Evolutionary conservation across 2,113 vertebrate genomes (phyloP).

Genomic region (Misgurnus anguillicaudatus): DNA sequence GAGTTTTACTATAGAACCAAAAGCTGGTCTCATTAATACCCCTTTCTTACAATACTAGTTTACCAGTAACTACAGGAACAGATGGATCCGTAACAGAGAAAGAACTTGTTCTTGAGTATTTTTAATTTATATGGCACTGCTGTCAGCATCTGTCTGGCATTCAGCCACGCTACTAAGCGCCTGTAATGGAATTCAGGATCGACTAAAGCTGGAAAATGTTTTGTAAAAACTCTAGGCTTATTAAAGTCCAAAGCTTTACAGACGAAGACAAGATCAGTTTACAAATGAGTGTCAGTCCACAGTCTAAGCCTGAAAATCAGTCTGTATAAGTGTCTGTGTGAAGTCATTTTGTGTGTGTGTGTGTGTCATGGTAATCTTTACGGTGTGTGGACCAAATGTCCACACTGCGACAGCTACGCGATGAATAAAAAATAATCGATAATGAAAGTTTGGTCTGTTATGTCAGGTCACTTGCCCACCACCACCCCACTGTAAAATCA

Average conservation of each 20-base stretch:
- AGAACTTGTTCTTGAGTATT: conserved; percentile 45
- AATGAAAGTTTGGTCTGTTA: too few relatives aligned
- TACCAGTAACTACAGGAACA: conserved; percentile 21
- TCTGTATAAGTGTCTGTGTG: conserved; percentile 1
- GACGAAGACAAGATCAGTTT: conserved; percentile 61
- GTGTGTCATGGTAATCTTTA: neutral
- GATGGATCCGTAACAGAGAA: conserved; percentile 30
- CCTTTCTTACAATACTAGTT: conserved; percentile 2
- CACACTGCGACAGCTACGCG: too few relatives aligned
- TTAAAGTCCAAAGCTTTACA: conserved; percentile 53
- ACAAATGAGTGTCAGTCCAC: conserved; percentile 22
- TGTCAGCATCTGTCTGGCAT: conserved; percentile 53
- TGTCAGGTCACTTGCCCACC: too few relatives aligned
- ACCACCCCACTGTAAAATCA: too few relatives aligned
- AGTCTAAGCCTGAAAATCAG: conserved; percentile 33
- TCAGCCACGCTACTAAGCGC: conserved; percentile 54
- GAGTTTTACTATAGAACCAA: conserved; percentile 46
- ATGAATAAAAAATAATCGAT: too few relatives aligned
- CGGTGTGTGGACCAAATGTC: too few relatives aligned
- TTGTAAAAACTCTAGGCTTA: conserved; percentile 54
- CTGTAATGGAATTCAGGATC: conserved; percentile 66
- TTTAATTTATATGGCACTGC: conserved; percentile 51
- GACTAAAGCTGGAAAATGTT: conserved; percentile 60
- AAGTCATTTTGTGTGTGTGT: conserved; percentile 23
- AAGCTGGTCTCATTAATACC: conserved; percentile 14